Evolutionary conservation across 2,113 vertebrate genomes (phyloP).

Genomic region (Indri indri): DNA sequence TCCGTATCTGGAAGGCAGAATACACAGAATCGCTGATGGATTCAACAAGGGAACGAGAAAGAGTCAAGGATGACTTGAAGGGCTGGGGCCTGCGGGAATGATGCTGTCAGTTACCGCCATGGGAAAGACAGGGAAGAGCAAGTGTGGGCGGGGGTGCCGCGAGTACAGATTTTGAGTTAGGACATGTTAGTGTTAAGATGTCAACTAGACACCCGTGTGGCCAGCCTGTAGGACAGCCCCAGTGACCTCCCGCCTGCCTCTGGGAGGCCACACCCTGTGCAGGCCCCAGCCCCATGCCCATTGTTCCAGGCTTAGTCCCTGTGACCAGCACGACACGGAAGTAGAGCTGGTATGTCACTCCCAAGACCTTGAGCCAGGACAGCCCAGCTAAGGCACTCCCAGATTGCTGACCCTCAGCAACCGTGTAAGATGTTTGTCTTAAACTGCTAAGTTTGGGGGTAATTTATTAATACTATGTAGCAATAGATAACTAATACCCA

Average conservation of each 20-base stretch:
- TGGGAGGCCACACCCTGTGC: background rate
- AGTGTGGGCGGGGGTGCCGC: background rate
- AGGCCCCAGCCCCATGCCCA: background rate
- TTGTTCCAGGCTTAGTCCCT: background rate
- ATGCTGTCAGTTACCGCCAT: background rate
- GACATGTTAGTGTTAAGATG: background rate
- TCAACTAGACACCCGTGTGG: background rate
- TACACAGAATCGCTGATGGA: background rate
- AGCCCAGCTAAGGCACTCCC: too few species aligned
- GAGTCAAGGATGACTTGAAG: background rate
- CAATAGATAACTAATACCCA: background rate
- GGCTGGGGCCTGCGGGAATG: background rate
- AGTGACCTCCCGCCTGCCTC: background rate
- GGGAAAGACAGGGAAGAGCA: background rate
- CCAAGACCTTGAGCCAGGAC: background rate
- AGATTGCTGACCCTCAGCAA: background rate
- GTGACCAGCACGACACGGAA: background rate
- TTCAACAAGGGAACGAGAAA: background rate
- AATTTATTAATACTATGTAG: background rate
- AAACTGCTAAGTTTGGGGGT: background rate
- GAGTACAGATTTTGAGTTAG: background rate
- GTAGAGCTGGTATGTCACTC: background rate
- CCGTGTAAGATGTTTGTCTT: background rate
- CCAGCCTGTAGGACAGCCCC: background rate
- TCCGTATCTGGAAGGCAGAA: background rate